Evolutionary conservation across 2,797 vertebrate species (phyloP), one percentile per base, ranked within the genome.

Genomic region (Cossypha dichroa): DNA sequence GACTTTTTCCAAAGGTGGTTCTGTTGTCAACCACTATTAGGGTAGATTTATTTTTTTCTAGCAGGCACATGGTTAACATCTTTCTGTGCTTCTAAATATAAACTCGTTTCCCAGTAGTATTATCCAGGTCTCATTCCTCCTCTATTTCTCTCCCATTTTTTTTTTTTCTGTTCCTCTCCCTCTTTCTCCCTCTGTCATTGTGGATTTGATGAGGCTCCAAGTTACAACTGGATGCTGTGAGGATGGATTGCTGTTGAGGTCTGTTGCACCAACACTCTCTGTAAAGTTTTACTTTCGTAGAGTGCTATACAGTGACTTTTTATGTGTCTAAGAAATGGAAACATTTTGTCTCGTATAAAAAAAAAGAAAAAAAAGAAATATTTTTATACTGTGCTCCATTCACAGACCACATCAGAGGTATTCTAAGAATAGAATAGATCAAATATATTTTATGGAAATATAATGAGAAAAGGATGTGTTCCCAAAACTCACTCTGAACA

Each of bases 401-500:
- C 98, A 98, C 97, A 98, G 98, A 98, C 98, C 97, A 98, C 98
- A 98, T 99, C 98, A 98, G 98, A 98, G 98, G 98, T 98, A 94
- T 98, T 98, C 99, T 99, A 99, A 99, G 99, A 99, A 99, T 99
- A 99, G 99, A 98, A 98, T 98, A 98, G 98, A 99, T 98, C 98
- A 98, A 98, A 98, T 97, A 97, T 98, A 99, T 99, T 99, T 99
- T 99, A 99, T 99, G 98, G 98, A 98, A 97, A 98, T 98, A 99
- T 99, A 99, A 99, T 99, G 99, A 99, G 99, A 98, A 99, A 99
- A 98, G 98, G 99, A 99, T 99, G 99, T 99, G 98, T 98, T 98
- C 98, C 98, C 98, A 98, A 98, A 98, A 98, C 98, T 98, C 98
- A 98, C 98, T 98, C 98, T 95, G 98, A 98, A 98, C 98, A 98